phyloP scores from a whole-genome alignment of 2,888 invertebrate genomes.

The Keiferia lycopersicella region DNA sequence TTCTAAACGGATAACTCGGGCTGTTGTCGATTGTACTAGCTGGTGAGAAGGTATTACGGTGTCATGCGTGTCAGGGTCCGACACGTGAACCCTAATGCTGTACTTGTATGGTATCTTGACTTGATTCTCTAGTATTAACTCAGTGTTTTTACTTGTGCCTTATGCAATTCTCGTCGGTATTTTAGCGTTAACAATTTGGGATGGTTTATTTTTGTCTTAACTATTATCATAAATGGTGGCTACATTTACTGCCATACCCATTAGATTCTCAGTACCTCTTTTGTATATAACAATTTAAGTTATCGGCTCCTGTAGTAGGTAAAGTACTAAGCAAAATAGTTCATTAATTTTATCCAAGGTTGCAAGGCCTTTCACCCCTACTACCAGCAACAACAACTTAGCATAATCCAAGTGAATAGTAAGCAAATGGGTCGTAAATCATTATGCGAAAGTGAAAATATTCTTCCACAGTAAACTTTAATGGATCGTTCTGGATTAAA shows the following conservation, averaged over 20 bases:
- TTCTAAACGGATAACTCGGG: too few species aligned
- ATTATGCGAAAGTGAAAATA: neutral
- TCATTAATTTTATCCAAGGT: slow-evolving; percentile 26
- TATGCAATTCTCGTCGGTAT: neutral
- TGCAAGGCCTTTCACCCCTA: slow-evolving; percentile 26
- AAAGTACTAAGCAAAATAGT: neutral
- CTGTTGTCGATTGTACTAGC: neutral
- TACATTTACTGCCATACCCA: too few species aligned
- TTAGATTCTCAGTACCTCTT: neutral
- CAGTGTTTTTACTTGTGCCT: neutral
- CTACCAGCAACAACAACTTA: slow-evolving; percentile 10
- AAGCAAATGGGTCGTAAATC: neutral
- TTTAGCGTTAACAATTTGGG: neutral
- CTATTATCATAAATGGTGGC: too few species aligned
- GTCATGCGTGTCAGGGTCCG: slow-evolving; percentile 12
- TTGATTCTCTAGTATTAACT: slow-evolving; percentile 10
- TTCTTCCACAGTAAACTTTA: neutral
- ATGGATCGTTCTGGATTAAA: neutral
- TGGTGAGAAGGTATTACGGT: neutral
- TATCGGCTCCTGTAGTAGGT: neutral
- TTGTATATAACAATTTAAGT: neutral
- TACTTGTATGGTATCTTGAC: slow-evolving; percentile 33
- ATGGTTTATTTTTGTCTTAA: too few species aligned
- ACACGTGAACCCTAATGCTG: slow-evolving; percentile 43
- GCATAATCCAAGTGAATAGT: neutral